phyloP scores from a whole-genome alignment of 2,888 invertebrate genomes.

The Schizotus pectinicornis region DNA sequence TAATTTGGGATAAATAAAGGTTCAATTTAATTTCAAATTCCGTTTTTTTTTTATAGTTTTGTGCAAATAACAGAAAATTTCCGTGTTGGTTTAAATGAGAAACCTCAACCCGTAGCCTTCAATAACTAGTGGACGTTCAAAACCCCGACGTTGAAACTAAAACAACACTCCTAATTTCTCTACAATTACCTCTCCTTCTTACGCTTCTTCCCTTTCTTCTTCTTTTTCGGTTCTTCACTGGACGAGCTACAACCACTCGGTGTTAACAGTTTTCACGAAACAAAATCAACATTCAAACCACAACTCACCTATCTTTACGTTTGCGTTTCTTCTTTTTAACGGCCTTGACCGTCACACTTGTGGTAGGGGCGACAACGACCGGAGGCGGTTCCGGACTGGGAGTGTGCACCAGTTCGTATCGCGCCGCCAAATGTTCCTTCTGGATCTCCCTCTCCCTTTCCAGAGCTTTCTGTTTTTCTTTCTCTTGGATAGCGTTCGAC shows the following conservation, averaged over 20 bases:
- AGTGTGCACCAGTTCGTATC: conserved; percentile 78
- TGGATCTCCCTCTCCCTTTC: conserved; percentile 63
- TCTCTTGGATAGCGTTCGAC: conserved; percentile 57
- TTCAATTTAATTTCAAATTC: too few relatives aligned
- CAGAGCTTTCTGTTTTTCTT: conserved; percentile 50
- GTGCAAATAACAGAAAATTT: too few relatives aligned
- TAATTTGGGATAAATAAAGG: too few relatives aligned
- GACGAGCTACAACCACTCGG: conserved; percentile 65
- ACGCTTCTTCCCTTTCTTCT: conserved; percentile 79
- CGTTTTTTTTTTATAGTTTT: too few relatives aligned
- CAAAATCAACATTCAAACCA: conserved; percentile 32
- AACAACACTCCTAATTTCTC: conserved; percentile 3
- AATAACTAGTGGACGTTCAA: neutral
- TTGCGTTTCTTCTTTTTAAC: conserved; percentile 75
- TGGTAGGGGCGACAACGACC: neutral
- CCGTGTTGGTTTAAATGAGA: neutral
- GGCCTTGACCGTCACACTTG: conserved; percentile 55
- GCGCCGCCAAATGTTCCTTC: conserved; percentile 55
- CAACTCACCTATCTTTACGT: conserved; percentile 70
- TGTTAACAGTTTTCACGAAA: neutral
- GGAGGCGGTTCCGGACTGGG: conserved; percentile 67
- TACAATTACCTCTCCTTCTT: conserved; percentile 74
- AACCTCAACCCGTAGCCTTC: neutral
- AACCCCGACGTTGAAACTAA: conserved; percentile 6
- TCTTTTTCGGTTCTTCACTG: conserved; percentile 77